These are phyloP conservation scores for Ptychoptera albimana DNA, from an alignment of 2,888 invertebrate genomes.

Conservation along the genomic window DNA sequence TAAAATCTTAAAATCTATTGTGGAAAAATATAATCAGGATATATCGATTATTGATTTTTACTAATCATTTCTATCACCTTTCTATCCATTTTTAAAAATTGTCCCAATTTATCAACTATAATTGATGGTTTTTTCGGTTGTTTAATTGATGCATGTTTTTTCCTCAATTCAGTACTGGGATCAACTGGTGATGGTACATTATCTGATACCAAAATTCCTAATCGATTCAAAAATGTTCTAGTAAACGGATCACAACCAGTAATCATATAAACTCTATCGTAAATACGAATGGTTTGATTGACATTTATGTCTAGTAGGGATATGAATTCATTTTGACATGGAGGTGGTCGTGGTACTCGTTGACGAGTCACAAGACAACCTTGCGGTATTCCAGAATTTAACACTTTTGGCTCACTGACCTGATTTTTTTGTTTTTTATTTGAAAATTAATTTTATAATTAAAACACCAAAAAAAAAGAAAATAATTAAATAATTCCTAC, in stretches of 20 bases:
- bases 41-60: too few species aligned
- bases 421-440: constrained; percentile 26
- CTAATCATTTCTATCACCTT: too few species aligned
- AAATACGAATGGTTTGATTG: constrained; percentile 62
- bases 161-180: constrained; percentile 34
- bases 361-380: constrained; percentile 70
- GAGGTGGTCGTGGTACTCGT: constrained; percentile 57
- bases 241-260: constrained; percentile 80
- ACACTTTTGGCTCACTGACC: constrained; percentile 61
- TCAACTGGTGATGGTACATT: constrained; percentile 39
- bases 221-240: constrained; percentile 62
- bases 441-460: neutral
- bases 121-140: constrained; percentile 20
- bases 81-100: constrained; percentile 71
- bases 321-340: constrained; percentile 59
- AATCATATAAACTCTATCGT: constrained; percentile 66
- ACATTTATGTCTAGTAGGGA: constrained; percentile 79
- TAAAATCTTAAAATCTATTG: constrained; percentile 45
- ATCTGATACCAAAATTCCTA: constrained; percentile 71
- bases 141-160: constrained; percentile 15
- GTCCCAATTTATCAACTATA: constrained; percentile 48
- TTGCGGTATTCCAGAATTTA: constrained; percentile 75
- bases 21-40: constrained; percentile 14
- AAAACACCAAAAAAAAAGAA: too few species aligned
- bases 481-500: constrained; percentile 32